Percentiles rank a stretch among this genome's conserved stretches.
phyloP scores from a whole-genome alignment of 2,888 invertebrate species.

The Agriopis leucophaearia region DNA sequence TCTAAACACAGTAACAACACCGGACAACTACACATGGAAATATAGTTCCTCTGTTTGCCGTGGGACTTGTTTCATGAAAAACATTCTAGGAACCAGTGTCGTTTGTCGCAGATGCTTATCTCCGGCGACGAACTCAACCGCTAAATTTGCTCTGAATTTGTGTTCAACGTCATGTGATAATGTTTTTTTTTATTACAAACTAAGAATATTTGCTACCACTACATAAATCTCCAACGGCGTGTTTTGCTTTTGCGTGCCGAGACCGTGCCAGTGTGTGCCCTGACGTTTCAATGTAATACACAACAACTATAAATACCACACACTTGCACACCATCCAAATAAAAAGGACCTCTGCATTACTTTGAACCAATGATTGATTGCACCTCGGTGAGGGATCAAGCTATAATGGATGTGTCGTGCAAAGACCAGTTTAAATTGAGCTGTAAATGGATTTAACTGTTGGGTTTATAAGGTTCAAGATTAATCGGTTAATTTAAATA shows the following conservation, averaged over 20 bases:
- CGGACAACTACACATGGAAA: no score
- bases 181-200: neutral
- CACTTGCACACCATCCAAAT: slow-evolving; percentile 47
- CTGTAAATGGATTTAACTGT: slow-evolving; percentile 31
- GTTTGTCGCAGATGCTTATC: no score
- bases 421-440: slow-evolving; percentile 49
- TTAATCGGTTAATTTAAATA: slow-evolving; percentile 53
- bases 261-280: slow-evolving; percentile 61
- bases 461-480: slow-evolving; percentile 8
- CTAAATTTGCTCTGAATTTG: no score
- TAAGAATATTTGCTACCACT: slow-evolving; percentile 31
- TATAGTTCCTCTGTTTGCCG: no score
- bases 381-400: slow-evolving; percentile 14
- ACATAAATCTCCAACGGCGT: slow-evolving; percentile 72
- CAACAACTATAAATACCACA: slow-evolving; percentile 61
- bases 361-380: slow-evolving; percentile 14
- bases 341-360: slow-evolving; percentile 17
- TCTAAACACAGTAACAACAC: no score
- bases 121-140: no score
- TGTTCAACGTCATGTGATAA: no score
- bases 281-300: slow-evolving; percentile 63
- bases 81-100: no score
- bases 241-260: slow-evolving; percentile 79
- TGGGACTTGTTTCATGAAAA: no score
- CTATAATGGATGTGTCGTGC: slow-evolving; percentile 11